phyloP scores from a whole-genome alignment of 1,140 invertebrate species.

The Choristoneura fumiferana region DNA sequence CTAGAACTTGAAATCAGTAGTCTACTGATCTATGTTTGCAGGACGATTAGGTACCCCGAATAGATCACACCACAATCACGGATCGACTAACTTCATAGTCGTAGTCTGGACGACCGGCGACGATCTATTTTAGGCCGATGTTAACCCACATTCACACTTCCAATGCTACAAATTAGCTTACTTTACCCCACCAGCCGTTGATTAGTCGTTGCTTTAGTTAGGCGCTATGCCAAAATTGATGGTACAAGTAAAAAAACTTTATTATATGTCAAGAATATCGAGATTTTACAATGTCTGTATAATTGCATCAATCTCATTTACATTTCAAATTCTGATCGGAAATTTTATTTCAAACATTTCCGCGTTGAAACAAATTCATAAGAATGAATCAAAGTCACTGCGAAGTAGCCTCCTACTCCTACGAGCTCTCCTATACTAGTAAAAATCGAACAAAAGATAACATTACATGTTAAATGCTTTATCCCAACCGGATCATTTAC shows the following conservation, averaged over 20 bases:
- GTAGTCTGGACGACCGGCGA: conserved; percentile 27
- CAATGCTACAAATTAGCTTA: conserved; percentile 35
- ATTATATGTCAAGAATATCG: not conserved
- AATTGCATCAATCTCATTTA: not conserved
- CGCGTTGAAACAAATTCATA: not conserved
- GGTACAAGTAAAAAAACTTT: not conserved
- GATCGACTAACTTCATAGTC: conserved; percentile 1
- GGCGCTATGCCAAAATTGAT: conserved; percentile 1
- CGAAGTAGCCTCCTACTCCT: too few relatives aligned
- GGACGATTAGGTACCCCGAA: too few relatives aligned
- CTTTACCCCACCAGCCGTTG: conserved; percentile 24
- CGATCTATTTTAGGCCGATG: conserved; percentile 42
- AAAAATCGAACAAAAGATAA: not conserved
- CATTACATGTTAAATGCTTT: conserved; percentile 2
- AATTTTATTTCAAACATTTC: not conserved
- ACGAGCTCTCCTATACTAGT: not conserved
- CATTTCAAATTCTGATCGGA: not conserved
- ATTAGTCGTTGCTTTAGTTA: conserved; percentile 19
- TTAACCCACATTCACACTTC: conserved; percentile 39
- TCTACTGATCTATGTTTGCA: too few relatives aligned
- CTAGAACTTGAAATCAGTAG: too few relatives aligned
- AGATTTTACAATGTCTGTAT: not conserved
- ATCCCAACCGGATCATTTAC: conserved; percentile 17
- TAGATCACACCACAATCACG: too few relatives aligned
- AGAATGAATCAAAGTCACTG: too few relatives aligned